phyloP scores from a whole-genome alignment of 2,113 vertebrate species.

The Oryzias curvinotus region DNA sequence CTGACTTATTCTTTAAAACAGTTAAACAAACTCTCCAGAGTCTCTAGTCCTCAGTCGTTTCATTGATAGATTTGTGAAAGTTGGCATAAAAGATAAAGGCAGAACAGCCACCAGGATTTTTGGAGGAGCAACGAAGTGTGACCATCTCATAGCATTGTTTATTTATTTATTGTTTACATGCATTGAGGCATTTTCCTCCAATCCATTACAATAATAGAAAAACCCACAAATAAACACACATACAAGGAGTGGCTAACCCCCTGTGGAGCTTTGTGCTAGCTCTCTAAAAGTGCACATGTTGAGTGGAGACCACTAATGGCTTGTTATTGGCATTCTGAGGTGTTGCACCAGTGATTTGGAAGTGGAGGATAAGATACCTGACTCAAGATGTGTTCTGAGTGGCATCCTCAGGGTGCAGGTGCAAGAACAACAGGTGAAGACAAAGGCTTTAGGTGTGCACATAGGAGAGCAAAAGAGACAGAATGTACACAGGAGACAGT shows the following conservation, averaged over 20 bases:
- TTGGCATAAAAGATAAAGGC: conserved; percentile 44
- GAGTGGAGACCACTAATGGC: conserved; percentile 63
- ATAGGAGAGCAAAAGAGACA: conserved; percentile 10
- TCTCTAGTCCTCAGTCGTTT: conserved; percentile 11
- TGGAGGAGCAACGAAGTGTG: conserved; percentile 65
- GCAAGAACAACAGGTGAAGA: conserved; percentile 18
- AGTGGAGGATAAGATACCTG: conserved; percentile 23
- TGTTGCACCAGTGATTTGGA: conserved; percentile 51
- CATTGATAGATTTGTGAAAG: conserved; percentile 47
- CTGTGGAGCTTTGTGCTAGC: conserved; percentile 26
- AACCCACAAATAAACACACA: conserved; percentile 27
- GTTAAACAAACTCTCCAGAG: neutral
- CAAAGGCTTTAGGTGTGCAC: conserved; percentile 14
- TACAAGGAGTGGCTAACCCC: conserved; percentile 24
- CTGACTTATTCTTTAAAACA: conserved; percentile 2
- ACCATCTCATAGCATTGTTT: conserved; percentile 47
- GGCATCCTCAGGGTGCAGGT: conserved; percentile 33
- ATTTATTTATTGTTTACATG: conserved; percentile 19
- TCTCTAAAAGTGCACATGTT: conserved; percentile 55
- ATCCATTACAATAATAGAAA: conserved; percentile 26
- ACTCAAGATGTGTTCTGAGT: conserved; percentile 34
- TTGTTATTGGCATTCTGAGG: conserved; percentile 40
- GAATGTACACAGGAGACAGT: conserved; percentile 1
- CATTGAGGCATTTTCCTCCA: conserved; percentile 50
- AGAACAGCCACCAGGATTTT: conserved; percentile 43